These are phyloP conservation scores for Xenentodon cancila DNA, from an alignment of 2,797 vertebrate genomes.

Conservation along the genomic window DNA sequence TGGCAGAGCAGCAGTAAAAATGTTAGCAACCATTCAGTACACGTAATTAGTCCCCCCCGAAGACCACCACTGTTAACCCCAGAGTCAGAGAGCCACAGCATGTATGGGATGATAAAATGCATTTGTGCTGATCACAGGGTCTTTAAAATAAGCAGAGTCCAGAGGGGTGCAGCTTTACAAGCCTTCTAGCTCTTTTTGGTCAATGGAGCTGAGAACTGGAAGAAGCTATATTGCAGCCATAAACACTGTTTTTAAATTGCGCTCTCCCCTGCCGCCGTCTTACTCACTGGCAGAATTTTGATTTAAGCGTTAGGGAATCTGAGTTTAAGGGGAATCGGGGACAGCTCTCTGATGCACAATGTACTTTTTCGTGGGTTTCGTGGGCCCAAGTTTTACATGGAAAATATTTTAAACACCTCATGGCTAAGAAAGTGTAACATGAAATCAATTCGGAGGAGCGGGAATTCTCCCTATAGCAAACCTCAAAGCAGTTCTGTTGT, in stretches of 20 bases:
- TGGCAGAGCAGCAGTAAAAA: slow-evolving; percentile 64
- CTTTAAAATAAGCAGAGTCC: slow-evolving; percentile 45
- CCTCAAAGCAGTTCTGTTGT: too few species aligned
- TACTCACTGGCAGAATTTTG: background rate
- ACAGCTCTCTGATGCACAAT: too few species aligned
- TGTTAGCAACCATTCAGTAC: slow-evolving; percentile 59
- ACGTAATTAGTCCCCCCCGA: slow-evolving; percentile 49
- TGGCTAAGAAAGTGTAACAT: too few species aligned
- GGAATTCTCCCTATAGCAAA: too few species aligned
- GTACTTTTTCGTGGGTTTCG: too few species aligned
- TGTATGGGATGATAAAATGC: slow-evolving; percentile 59
- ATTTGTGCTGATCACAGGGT: slow-evolving; percentile 44
- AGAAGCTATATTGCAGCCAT: slow-evolving; percentile 29
- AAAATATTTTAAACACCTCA: too few species aligned
- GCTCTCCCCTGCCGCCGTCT: slow-evolving; percentile 15
- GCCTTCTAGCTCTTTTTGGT: slow-evolving; percentile 46
- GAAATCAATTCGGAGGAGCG: too few species aligned
- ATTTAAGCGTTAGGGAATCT: background rate
- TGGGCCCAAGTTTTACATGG: too few species aligned
- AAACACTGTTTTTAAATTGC: slow-evolving; percentile 23
- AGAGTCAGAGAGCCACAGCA: slow-evolving; percentile 42
- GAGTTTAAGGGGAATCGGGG: too few species aligned
- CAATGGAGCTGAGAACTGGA: slow-evolving; percentile 42
- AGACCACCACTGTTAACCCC: slow-evolving; percentile 34
- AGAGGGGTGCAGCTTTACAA: slow-evolving; percentile 61